A percentile compares a stretch with the other conserved stretches of the same genome.
phyloP scores from a whole-genome alignment of 2,113 vertebrate genomes.

The Dendrocopos noguchii region DNA sequence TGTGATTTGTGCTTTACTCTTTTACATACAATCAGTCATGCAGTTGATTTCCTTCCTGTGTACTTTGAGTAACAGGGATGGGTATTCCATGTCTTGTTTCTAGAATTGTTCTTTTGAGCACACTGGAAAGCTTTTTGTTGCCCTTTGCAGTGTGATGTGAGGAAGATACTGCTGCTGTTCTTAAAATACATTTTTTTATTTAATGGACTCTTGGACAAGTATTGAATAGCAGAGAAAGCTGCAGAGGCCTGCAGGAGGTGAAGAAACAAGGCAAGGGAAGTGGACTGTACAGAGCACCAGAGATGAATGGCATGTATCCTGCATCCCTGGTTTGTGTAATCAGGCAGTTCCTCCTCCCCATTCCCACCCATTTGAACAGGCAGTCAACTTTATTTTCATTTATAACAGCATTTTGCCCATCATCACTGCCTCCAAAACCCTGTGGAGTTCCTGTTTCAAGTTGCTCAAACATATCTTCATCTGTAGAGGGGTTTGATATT shows the following conservation, averaged over 20 bases:
- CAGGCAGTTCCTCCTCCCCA: not conserved
- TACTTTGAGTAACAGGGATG: not conserved
- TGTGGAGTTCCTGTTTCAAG: not conserved
- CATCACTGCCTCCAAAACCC: not conserved
- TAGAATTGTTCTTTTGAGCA: not conserved
- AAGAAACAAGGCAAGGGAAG: not conserved
- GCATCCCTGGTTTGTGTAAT: not conserved
- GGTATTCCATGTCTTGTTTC: not conserved
- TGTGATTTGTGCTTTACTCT: not conserved
- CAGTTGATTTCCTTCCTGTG: not conserved
- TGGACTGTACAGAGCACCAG: not conserved
- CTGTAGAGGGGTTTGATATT: not conserved
- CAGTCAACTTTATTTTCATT: not conserved
- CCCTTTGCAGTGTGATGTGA: not conserved
- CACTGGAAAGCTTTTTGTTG: not conserved
- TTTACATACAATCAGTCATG: not conserved
- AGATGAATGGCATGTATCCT: not conserved
- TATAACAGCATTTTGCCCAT: not conserved
- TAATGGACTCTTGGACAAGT: not conserved
- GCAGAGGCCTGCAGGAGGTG: not conserved
- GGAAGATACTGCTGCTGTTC: not conserved
- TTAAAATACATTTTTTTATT: not conserved
- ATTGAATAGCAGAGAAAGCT: not conserved
- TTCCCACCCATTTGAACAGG: not conserved
- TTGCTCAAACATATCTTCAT: not conserved